These are phyloP conservation scores for Pampusana beccarii DNA, from an alignment of 2,113 vertebrate species.

Conservation along the genomic window DNA sequence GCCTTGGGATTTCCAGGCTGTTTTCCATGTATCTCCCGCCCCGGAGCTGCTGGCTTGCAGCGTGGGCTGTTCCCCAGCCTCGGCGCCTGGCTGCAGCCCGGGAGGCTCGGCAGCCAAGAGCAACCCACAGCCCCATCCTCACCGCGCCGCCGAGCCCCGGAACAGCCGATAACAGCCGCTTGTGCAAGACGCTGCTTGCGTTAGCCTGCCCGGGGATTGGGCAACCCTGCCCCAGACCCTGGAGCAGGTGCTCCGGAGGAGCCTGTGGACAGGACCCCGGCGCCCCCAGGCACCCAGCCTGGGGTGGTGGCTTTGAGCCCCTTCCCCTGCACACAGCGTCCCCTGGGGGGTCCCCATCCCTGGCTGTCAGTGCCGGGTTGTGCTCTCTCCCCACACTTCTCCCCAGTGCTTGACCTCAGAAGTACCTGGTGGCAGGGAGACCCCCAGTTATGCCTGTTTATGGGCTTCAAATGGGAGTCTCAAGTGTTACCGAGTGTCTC, in stretches of 20 bases:
- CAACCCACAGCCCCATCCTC: neutral
- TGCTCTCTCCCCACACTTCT: fast-evolving
- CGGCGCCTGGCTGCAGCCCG: neutral
- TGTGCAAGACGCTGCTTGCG: slow-evolving; percentile 8
- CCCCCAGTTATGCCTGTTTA: fast-evolving
- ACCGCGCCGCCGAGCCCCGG: slow-evolving; percentile 11
- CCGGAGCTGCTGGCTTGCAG: neutral
- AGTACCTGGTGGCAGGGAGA: fast-evolving
- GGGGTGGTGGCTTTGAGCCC: neutral
- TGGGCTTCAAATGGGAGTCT: fast-evolving
- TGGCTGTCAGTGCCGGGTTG: fast-evolving
- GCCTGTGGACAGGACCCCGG: neutral
- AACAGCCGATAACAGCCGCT: neutral
- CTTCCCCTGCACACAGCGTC: fast-evolving
- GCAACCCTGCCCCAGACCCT: neutral
- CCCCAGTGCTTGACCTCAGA: neutral
- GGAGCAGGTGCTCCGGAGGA: slow-evolving; percentile 35
- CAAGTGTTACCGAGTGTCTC: fast-evolving
- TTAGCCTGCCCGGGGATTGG: slow-evolving; percentile 1
- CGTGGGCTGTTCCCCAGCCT: neutral
- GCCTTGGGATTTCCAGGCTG: neutral
- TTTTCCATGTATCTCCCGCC: neutral
- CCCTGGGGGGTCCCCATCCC: neutral
- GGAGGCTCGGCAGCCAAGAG: neutral
- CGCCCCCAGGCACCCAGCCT: neutral